Conservation (phyloP, 2,888 invertebrate species). For the Zonitis immaculata region DNA sequence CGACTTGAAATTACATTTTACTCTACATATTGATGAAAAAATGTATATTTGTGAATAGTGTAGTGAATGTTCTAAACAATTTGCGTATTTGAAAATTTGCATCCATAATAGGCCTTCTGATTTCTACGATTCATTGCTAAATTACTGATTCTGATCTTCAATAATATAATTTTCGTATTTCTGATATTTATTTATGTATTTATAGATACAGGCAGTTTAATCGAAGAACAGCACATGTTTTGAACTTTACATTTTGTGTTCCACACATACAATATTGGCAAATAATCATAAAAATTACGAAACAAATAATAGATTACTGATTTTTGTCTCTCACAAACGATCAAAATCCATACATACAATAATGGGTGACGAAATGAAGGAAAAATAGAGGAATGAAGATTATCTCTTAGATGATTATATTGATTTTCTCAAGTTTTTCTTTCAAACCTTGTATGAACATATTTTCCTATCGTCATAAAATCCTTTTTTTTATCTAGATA, state of each 20-base stretch:
- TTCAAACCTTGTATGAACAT: neutral
- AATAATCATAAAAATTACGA: constrained; percentile 31
- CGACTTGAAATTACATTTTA: constrained; percentile 36
- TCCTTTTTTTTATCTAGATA: too few species aligned
- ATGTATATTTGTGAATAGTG: constrained; percentile 35
- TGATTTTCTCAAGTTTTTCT: too few species aligned
- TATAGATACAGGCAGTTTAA: constrained; percentile 45
- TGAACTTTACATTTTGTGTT: constrained; percentile 38
- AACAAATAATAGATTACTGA: constrained; percentile 42
- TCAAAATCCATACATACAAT: constrained; percentile 32
- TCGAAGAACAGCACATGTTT: constrained; percentile 34
- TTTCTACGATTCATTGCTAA: neutral
- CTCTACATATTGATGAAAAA: constrained; percentile 37
- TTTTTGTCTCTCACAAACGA: constrained; percentile 39
- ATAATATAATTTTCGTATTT: constrained; percentile 44
- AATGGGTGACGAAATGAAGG: neutral
- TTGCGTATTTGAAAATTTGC: constrained; percentile 30
- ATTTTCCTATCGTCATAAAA: constrained; percentile 10
- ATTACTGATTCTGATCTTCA: neutral
- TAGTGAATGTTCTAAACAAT: constrained; percentile 36
- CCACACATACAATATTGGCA: constrained; percentile 43
- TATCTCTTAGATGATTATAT: too few species aligned
- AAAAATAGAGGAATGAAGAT: neutral
- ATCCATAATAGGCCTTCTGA: neutral
- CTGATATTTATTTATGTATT: constrained; percentile 47